A percentile compares a stretch with the other conserved stretches of the same genome.
Conservation (phyloP, 1,140 invertebrate species). For the Zaprionus capensis region DNA sequence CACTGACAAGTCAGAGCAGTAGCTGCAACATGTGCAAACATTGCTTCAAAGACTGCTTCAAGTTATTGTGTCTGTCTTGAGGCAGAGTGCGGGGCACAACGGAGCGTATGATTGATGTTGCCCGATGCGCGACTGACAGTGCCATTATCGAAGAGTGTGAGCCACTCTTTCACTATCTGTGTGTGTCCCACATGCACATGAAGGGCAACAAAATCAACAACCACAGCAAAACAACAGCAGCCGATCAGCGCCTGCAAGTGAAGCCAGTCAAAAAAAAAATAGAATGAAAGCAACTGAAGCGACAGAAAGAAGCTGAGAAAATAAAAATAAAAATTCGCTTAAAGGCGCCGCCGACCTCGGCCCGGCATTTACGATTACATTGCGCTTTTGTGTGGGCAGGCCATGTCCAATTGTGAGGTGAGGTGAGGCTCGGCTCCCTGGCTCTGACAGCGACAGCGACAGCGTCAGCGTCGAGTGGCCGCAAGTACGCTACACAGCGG, state of each 20-base stretch:
- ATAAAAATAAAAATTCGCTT: slow-evolving; percentile 9
- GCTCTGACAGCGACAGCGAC: slow-evolving; percentile 33
- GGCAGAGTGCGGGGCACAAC: slow-evolving; percentile 47
- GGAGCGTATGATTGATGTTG: slow-evolving; percentile 75
- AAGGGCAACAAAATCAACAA: slow-evolving; percentile 46
- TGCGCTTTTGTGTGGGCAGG: slow-evolving; percentile 15
- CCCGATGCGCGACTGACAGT: slow-evolving; percentile 69
- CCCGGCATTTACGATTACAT: slow-evolving; percentile 9
- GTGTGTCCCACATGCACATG: slow-evolving; percentile 40
- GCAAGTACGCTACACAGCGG: slow-evolving; percentile 39
- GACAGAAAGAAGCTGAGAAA: slow-evolving; percentile 2
- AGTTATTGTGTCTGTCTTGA: slow-evolving; percentile 62
- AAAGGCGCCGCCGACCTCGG: slow-evolving; percentile 4
- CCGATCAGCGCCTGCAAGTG: slow-evolving; percentile 26
- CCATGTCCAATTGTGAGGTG: slow-evolving; percentile 11
- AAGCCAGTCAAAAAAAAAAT: slow-evolving; percentile 8
- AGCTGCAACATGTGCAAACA: slow-evolving; percentile 38
- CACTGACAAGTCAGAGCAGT: slow-evolving; percentile 24
- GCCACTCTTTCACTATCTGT: slow-evolving; percentile 5
- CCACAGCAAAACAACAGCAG: slow-evolving; percentile 37
- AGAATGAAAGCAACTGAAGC: neutral
- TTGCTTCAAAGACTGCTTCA: slow-evolving; percentile 28
- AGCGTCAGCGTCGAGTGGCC: slow-evolving; percentile 23
- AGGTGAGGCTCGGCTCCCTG: slow-evolving; percentile 4
- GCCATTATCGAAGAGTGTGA: slow-evolving; percentile 63